A percentile compares a stretch with the other conserved stretches of the same genome.
phyloP scores from a whole-genome alignment of 2,113 vertebrate species.

The Delphinus delphis region DNA sequence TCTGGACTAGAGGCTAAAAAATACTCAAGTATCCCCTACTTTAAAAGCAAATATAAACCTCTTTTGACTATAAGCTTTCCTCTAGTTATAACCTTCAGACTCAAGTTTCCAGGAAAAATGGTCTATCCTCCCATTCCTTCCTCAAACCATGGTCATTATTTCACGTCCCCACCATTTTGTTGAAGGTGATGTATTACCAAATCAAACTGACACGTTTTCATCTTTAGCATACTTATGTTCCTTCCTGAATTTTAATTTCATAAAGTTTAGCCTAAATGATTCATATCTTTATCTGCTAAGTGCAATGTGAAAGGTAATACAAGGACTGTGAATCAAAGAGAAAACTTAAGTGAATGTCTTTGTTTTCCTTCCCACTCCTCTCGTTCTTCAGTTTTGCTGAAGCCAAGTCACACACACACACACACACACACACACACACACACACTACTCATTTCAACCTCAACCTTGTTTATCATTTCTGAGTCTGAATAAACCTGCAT shows the following conservation, averaged over 20 bases:
- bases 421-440: not conserved
- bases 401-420: not conserved
- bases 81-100: not conserved
- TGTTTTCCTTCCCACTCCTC: constrained; percentile 18
- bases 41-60: constrained; percentile 32
- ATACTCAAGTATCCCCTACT: not conserved
- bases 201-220: not conserved
- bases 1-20: not conserved
- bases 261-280: constrained; percentile 27
- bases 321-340: not conserved
- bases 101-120: not conserved
- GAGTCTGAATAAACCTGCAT: not conserved
- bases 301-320: not conserved
- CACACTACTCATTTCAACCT: not conserved
- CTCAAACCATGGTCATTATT: not conserved
- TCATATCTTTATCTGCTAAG: constrained; percentile 14
- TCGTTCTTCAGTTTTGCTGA: not conserved
- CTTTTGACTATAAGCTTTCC: not conserved
- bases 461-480: not conserved
- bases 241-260: constrained; percentile 47
- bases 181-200: not conserved
- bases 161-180: not conserved
- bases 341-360: not conserved
- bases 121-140: not conserved
- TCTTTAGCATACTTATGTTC: not conserved